phyloP scores from a whole-genome alignment of 2,888 invertebrate genomes.

The Lomographa bimaculata region DNA sequence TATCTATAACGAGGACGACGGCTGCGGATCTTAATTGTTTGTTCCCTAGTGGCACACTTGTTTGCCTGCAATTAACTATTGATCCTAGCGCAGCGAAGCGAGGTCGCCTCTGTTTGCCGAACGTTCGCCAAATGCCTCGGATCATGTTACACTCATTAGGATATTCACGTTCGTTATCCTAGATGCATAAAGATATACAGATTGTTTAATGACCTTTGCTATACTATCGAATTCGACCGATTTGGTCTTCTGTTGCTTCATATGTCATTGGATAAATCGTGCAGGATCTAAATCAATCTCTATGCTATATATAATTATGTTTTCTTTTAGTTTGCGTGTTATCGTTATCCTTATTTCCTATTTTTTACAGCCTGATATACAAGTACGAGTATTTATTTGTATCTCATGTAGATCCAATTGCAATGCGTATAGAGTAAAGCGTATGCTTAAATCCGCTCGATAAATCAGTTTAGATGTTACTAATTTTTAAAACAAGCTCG shows the following conservation, averaged over 20 bases:
- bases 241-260: conserved; percentile 17
- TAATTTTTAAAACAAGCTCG: too few relatives aligned
- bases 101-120: conserved; percentile 26
- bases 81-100: conserved; percentile 23
- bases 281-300: too few relatives aligned
- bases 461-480: too few relatives aligned
- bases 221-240: conserved; percentile 12
- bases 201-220: conserved; percentile 27
- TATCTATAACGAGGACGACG: conserved; percentile 60
- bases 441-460: too few relatives aligned
- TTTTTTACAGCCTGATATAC: too few relatives aligned
- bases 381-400: too few relatives aligned
- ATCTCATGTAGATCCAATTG: too few relatives aligned
- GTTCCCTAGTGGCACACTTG: conserved; percentile 25
- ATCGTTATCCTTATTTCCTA: background rate
- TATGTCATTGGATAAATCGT: conserved; percentile 17
- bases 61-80: conserved; percentile 22
- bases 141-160: conserved; percentile 35
- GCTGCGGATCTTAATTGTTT: conserved; percentile 34
- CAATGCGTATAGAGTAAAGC: too few relatives aligned
- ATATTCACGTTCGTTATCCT: conserved; percentile 37
- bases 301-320: too few relatives aligned
- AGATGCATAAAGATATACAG: conserved; percentile 38
- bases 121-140: conserved; percentile 16
- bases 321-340: too few relatives aligned